Base-by-base conservation (phyloP, 2,888 invertebrate genomes). In the Coremacera marginata region DNA sequence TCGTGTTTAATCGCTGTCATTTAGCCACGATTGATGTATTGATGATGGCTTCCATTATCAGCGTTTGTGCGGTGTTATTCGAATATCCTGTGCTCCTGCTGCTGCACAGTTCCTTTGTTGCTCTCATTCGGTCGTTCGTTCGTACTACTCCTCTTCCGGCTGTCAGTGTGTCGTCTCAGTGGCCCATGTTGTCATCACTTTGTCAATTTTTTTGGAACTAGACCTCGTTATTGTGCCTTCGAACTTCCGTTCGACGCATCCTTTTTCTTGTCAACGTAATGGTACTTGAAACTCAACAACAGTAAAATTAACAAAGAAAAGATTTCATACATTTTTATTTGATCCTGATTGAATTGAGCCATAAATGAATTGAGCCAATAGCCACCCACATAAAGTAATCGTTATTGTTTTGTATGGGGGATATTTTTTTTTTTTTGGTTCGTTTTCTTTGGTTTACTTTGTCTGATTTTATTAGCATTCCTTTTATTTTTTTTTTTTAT, bases 161-260 rank as follows among this genome's bases (percentile, higher is more conserved):
- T 68, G 49, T 51, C 68, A 49, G 34, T 4, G 8, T 27, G 63
- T 27, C 34, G 63, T 27, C 34, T 55, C 19, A 22, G 19, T 49
- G 57, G 19, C 57, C 60, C 25, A 60, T 60, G 60, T 27, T 22
- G 27, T 60, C 60, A 27, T 25, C 51, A 27, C 52, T 68, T 68
- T 68, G 68, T 68, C 68, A 68, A 16, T 34, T n/a, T 49, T 37
- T 34, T 16, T 22, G 44, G 31, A 65, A 34, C 16, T 37, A 37
- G 67, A 19, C 44, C 34, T 49, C 51, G 68, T 22, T 19, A 49
- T 68, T 49, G 49, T 68, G 49, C 34, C 49, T 49, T 22, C n/a
- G n/a, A 7, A 68, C 51, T 68, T 68, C 68, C 68, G 68, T 22
- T 51, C 68, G 27, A 27, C 51, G 68, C 68, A 68, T 51, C 68